phyloP scores from a whole-genome alignment of 2,888 invertebrate species.

The Trimorus sp. region DNA sequence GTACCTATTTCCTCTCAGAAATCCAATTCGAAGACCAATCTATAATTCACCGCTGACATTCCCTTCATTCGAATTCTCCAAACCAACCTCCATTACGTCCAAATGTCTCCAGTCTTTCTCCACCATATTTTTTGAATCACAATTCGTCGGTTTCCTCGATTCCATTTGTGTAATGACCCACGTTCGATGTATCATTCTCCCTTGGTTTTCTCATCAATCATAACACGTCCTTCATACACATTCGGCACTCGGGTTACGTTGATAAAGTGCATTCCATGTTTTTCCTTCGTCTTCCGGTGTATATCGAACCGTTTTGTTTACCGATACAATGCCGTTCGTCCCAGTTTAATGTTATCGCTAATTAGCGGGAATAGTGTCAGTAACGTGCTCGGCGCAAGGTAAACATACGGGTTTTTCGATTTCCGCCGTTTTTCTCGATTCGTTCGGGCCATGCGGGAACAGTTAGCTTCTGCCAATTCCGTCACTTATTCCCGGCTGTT shows the following conservation, averaged over 20 bases:
- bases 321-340: constrained; percentile 41
- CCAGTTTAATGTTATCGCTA: constrained; percentile 53
- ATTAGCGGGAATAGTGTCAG: constrained; percentile 62
- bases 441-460: constrained; percentile 39
- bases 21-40: no score
- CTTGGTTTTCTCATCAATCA: constrained; percentile 12
- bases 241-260: background rate
- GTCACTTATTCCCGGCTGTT: constrained; percentile 16
- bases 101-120: no score
- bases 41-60: no score
- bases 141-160: background rate
- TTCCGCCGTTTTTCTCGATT: constrained; percentile 49
- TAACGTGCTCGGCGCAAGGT: constrained; percentile 41
- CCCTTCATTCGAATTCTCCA: no score
- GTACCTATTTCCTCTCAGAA: no score
- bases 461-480: constrained; percentile 45
- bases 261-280: constrained; percentile 3
- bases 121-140: no score
- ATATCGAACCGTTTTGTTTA: constrained; percentile 37
- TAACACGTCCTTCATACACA: background rate
- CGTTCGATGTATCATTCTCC: background rate
- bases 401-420: constrained; percentile 59
- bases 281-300: constrained; percentile 24
- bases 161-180: background rate
- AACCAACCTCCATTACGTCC: no score